Base-by-base conservation (phyloP, 2,888 invertebrate genomes). In the Teinopalpus imperialis region DNA sequence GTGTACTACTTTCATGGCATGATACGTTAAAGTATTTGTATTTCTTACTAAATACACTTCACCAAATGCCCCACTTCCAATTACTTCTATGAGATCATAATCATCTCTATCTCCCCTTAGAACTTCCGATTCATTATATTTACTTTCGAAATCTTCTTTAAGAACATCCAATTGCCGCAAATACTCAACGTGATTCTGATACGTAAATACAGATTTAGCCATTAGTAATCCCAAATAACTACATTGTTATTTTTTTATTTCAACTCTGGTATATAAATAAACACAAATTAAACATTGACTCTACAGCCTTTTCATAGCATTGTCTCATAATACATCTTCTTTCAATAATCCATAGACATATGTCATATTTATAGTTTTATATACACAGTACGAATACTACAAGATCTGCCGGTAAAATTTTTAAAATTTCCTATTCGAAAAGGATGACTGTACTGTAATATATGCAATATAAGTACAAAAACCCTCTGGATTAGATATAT, bases 1-100 rank as follows among this genome's bases (percentile, higher is more conserved):
- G 50, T 95, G 93, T 54, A 98, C 90, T 40, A 96, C 92, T 88
- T 98, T 98, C 90, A 97, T 94, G 2, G 98, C 98, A 72, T 92
- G 94, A 66, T 91, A 94, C n/a, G 83, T 81, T 5, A 91, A 90
- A 0, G 82, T 81, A 8, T 70, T 66, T 80, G 92, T 94, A 60
- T 95, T 91, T 75, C 90, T 90, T 18, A 91, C 91, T 42, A 95
- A 76, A 73, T 95, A 93, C 7, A 98, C 98, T 57, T 94, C 91
- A 2, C 98, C 98, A 72, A 97, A 98, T 0, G 97, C 96, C 2
- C 98, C 98, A 1, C 93, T 93, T 0, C 97, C 98, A 31, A 98
- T 87, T 0, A 94, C 94, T 69, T 93, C 93, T 34, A 94, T 85
- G 48, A 91, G 81, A 51, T 95, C 93, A 69, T 92, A 97, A 63